These are phyloP conservation scores for Sinonovacula constricta DNA, from an alignment of 1,140 invertebrate species.

Conservation along the genomic window DNA sequence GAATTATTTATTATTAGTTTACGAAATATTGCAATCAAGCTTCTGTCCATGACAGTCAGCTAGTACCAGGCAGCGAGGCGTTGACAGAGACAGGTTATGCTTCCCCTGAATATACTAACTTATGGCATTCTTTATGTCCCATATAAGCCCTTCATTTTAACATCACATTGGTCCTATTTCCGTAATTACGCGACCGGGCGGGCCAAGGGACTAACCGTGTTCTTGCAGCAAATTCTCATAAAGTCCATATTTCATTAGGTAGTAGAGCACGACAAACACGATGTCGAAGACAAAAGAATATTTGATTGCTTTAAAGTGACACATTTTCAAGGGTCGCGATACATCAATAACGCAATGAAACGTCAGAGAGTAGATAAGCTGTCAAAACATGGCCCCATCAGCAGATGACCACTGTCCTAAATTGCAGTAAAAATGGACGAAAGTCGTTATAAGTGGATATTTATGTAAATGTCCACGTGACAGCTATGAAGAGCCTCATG, in stretches of 20 bases:
- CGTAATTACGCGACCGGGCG: not conserved
- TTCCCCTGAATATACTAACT: not conserved
- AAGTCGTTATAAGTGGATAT: not conserved
- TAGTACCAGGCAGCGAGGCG: too few species aligned
- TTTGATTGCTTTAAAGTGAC: not conserved
- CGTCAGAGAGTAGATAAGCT: not conserved
- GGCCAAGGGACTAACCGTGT: too few species aligned
- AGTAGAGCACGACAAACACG: too few species aligned
- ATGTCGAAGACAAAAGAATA: not conserved
- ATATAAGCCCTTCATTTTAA: not conserved
- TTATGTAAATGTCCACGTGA: too few species aligned
- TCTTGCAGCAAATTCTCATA: too few species aligned
- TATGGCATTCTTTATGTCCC: not conserved
- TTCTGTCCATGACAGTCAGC: not conserved
- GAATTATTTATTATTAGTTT: constrained; percentile 1
- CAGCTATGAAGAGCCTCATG: too few species aligned
- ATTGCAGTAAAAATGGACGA: not conserved
- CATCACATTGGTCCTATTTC: not conserved
- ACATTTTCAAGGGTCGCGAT: not conserved
- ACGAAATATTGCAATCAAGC: not conserved
- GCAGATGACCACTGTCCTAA: not conserved
- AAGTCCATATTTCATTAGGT: not conserved
- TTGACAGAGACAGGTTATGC: not conserved
- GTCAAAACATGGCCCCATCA: not conserved
- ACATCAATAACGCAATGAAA: not conserved